A percentile compares a stretch with the other conserved stretches of the same genome.
These are phyloP conservation scores for Thaumatotibia leucotreta DNA, from an alignment of 1,140 invertebrate species.

Conservation along the genomic window DNA sequence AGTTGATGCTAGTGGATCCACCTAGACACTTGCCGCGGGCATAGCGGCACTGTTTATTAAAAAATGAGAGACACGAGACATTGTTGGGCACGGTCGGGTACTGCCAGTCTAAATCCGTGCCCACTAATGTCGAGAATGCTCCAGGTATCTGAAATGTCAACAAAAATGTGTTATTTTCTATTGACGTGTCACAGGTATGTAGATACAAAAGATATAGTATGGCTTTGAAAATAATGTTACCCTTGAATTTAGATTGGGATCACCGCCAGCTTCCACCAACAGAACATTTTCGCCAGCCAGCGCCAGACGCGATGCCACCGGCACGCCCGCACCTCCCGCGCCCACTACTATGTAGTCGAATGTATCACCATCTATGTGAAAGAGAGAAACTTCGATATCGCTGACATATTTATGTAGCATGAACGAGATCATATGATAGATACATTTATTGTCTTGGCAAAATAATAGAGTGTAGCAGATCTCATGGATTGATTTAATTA, in stretches of 20 bases:
- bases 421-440: too few relatives aligned
- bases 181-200: too few relatives aligned
- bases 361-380: constrained; percentile 34
- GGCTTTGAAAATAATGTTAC: too few relatives aligned
- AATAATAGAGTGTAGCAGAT: too few relatives aligned
- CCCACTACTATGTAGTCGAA: constrained; percentile 61
- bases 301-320: constrained; percentile 44
- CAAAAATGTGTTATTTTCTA: too few relatives aligned
- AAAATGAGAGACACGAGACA: constrained; percentile 37
- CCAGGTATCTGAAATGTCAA: constrained; percentile 46
- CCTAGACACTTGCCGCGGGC: constrained; percentile 78
- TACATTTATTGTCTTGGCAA: too few relatives aligned
- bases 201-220: too few relatives aligned
- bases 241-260: constrained; percentile 29
- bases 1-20: constrained; percentile 87
- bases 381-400: too few relatives aligned
- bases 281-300: constrained; percentile 36
- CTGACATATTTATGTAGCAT: too few relatives aligned
- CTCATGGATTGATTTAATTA: too few relatives aligned
- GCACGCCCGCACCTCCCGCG: constrained; percentile 44
- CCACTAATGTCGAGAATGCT: constrained; percentile 21
- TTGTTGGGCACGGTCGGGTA: constrained; percentile 44
- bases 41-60: constrained; percentile 34
- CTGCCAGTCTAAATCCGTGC: constrained; percentile 37
- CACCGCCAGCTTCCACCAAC: constrained; percentile 48